Base-by-base conservation (phyloP, 2,797 vertebrate genomes). In the Sebastes aleutianus region DNA sequence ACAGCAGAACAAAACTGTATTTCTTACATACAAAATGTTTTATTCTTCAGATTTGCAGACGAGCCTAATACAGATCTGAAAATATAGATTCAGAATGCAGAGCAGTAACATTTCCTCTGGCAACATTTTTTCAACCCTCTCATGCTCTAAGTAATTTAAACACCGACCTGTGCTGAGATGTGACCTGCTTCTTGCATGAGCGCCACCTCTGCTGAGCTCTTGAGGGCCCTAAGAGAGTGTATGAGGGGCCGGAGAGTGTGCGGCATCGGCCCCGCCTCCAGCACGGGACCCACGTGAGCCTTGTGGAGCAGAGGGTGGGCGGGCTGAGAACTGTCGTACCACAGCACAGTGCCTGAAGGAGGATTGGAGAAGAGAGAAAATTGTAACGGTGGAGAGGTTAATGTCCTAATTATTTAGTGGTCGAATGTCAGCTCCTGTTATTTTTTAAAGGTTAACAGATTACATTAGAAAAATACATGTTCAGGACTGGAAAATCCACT, bases 131-230 rank as follows among this genome's bases (percentile, higher is more conserved):
- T 20, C 29, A 18, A 61, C 29, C 14, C 14, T 61, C 16, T 61
- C 8, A 4, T 18, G 26, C 13, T 62, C 59, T 47, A 47, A 47
- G 43, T 47, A 47, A 47, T 47, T 47, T 18, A 47, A 47, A 47
- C 43, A 0, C 43, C 43, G 0, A 98, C 99, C 95, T 98, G 96
- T 68, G 98, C 96, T 2, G 98, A 96, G 90, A 99, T 95, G 31
- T 91, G 94, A 56, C 97, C 97, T 18, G 97, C 97, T 83, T 95
- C 93, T 79, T 96, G 96, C 98, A 99, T 97, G 70, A 97, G 96
- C 16, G 95, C 95, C 80, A 98, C 95, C 93, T 99, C 98, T 7
- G 97, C 96, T 8, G 96, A 85, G 86, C 98, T 99, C 93, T 99
- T 99, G 70, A 99, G 75, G 56, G 97, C 95, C 65, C 98, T 96